Evolutionary conservation across 2,113 vertebrate genomes (phyloP), one percentile per base, ranked within the genome.

Genomic region (Rhagologus leucostigma): DNA sequence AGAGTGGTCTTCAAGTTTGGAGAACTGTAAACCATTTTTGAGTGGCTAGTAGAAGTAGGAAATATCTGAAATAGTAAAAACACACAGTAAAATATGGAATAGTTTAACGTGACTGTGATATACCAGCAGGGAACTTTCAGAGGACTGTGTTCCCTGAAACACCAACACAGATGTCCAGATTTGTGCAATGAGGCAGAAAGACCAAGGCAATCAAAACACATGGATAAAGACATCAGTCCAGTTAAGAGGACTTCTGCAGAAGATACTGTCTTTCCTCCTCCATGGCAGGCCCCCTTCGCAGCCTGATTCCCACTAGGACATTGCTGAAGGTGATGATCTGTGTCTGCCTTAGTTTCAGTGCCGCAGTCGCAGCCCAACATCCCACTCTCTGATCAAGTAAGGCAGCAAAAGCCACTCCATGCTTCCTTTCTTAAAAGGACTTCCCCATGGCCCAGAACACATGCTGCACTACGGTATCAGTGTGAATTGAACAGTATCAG

Each of bases 21-120:
- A 37, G 98, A 98, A 73, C 97, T 97, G 87, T 99, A 99, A 69
- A 98, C 96, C 90, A 98, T 97, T 98, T 99, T 99, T 97, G 98
- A 98, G 88, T 98, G 98, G 84, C 96, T 93, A 50, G 96, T 70
- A 69, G 98, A 89, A 90, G 98, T 63, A 87, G 98, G 94, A 90
- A 98, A 98, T 13, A 97, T 83, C 99, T 99, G 94, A 87, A 96
- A 63, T 11, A 67, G 64, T n/a, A 90, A 79, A 96, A 75, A 59
- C 10, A 64, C 26, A 50, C 3, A 78, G 5, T 53, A 14, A 78
- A 60, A 33, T 3, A 62, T 0, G 20, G 60, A 63, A 23, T 21
- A 70, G 27, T 33, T 59, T 42, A 57, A 74, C 55, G 15, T 0
- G 1, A 84, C 27, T 0, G 2, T 4, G 35, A 63, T 39, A 55